Evolutionary conservation across 2,797 vertebrate genomes (phyloP).

Genomic region (Rousettus madagascariensis): DNA sequence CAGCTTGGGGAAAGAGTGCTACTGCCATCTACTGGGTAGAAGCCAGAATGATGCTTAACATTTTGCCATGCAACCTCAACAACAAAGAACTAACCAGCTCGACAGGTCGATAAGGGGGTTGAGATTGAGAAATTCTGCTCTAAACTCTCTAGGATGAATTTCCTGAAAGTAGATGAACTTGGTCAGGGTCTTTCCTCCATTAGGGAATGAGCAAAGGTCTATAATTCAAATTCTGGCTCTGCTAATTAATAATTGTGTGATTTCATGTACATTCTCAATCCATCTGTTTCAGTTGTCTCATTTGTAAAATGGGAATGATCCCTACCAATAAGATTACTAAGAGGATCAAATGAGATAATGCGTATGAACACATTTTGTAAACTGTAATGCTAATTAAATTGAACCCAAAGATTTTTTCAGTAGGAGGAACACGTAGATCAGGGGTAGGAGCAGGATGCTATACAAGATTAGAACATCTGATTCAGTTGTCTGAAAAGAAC

Average conservation of each 20-base stretch:
- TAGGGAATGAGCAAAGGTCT: not conserved
- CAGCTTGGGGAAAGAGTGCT: not conserved
- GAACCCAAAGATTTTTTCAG: not conserved
- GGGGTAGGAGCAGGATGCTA: not conserved
- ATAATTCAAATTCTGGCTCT: not conserved
- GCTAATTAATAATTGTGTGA: not conserved
- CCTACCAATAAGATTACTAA: not conserved
- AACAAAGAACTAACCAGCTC: not conserved
- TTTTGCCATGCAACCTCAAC: not conserved
- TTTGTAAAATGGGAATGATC: not conserved
- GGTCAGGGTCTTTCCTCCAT: not conserved
- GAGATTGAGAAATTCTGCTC: not conserved
- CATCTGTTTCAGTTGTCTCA: not conserved
- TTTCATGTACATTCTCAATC: not conserved
- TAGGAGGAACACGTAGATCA: not conserved
- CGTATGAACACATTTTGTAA: slow-evolving; percentile 18
- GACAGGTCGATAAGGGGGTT: not conserved
- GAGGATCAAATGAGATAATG: not conserved
- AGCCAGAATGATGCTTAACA: not conserved
- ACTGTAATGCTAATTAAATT: slow-evolving; percentile 10
- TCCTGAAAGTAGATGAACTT: not conserved
- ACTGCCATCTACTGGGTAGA: slow-evolving; percentile 35
- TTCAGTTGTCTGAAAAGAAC: slow-evolving; percentile 23
- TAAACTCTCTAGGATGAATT: not conserved
- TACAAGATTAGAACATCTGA: slow-evolving; percentile 9